Evolutionary conservation across 2,113 vertebrate genomes (phyloP).

Genomic region (Oenanthe oenanthe): DNA sequence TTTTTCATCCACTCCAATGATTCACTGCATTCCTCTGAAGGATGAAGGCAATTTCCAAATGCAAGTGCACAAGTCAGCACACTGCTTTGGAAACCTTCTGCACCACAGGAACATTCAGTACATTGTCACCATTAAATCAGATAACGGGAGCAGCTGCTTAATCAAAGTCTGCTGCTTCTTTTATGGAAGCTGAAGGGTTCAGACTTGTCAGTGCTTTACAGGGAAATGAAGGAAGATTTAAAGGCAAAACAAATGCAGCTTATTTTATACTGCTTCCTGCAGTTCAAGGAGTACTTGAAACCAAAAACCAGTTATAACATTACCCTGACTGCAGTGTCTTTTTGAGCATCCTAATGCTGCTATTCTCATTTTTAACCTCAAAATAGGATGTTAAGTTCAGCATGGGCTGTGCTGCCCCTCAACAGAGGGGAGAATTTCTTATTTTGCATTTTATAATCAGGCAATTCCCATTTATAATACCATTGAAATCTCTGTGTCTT

Average conservation of each 20-base stretch:
- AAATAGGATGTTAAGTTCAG: not conserved
- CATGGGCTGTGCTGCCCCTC: not conserved
- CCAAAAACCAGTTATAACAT: not conserved
- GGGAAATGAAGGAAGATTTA: not conserved
- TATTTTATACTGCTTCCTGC: not conserved
- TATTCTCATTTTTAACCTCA: not conserved
- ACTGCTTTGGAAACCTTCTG: constrained; percentile 33
- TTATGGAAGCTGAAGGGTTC: not conserved
- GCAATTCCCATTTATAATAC: not conserved
- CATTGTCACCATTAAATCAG: not conserved
- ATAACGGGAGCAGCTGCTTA: not conserved
- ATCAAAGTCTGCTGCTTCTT: not conserved
- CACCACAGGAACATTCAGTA: constrained; percentile 26
- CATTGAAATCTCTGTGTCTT: not conserved
- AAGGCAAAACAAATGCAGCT: not conserved
- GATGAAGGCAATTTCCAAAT: constrained; percentile 10
- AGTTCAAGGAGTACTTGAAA: not conserved
- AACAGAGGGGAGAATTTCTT: not conserved
- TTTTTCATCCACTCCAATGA: not conserved
- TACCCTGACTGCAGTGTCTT: not conserved
- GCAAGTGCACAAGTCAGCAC: not conserved
- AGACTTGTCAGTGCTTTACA: not conserved
- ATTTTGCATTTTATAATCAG: not conserved
- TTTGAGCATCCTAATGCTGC: not conserved
- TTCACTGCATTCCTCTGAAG: not conserved